Evolutionary conservation across 1,140 invertebrate genomes (phyloP), one percentile per base, ranked within the genome.

Genomic region (Drosophila biarmipes): DNA sequence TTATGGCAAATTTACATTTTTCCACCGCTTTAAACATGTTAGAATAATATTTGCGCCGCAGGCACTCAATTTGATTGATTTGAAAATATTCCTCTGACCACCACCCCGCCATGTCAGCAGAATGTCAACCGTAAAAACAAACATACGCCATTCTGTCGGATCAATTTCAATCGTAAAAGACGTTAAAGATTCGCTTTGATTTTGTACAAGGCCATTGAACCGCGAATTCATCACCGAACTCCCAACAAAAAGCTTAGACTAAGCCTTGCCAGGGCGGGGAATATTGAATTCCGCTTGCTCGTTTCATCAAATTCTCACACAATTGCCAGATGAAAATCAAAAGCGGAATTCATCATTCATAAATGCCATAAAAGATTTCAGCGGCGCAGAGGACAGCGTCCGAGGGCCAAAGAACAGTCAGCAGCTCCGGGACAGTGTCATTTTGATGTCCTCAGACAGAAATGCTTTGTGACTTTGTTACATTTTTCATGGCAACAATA

Each of bases 391-490:
- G 59, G 55, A 63, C 57, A 58, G 55, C 53, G 67, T 52, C 59
- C 53, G 59, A 43, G 53, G 45, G 24, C 55, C 69, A 69, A 49
- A 51, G 64, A 55, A 81, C 78, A 81, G 61, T 62, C 59, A 19
- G 14, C 42, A 35, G 55, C 43, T 64, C n/a, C 40, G 8, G 49
- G 66, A 34, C 63, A 68, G 49, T 29, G 27, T 45, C 19, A 56
- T 85, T 85, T 80, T 77, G 78, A 85, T 86, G 80, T 73, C 58
- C 82, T 57, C 78, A 63, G 63, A 78, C 68, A 66, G 61, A 81
- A 86, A 86, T 87, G 78, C 78, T 82, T 87, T 89, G 84, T 80
- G 84, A 90, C 85, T 87, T 89, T 87, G 75, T 89, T 84, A 89
- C 79, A 80, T 80, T 82, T 89, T 89, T 89, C 76, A 80, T 87